Evolutionary conservation across 2,888 invertebrate genomes (phyloP), one percentile per base, ranked within the genome.

Genomic region (Conops quadrifasciatus): DNA sequence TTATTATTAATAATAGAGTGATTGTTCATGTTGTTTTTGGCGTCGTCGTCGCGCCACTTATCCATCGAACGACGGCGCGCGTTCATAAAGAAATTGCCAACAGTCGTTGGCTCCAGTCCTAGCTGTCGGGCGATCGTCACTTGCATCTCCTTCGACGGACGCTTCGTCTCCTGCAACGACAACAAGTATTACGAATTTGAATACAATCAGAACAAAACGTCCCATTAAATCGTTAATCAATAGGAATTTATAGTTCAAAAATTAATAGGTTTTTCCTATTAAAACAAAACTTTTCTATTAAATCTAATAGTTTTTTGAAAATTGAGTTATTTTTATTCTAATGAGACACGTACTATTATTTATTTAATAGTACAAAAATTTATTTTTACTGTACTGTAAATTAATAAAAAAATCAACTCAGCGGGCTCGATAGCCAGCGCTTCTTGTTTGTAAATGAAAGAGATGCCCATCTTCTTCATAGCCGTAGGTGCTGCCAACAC

Each of bases 61-160:
- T 98, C 98, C 94, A 95, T 95, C 2, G 95, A 95, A 77, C 99
- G 91, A 79, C 99, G 90, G 73, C 98, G 90, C n/a, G 99, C 99
- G 87, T 99, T 99, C 99, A 99, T 99, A 89, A 99, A 99, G 90
- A 99, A 99, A 87, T 99, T 99, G 65, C 98, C 98, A 72, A 98
- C 98, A 15, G 98, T 98, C 69, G 97, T 97, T 68, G 98, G 97
- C 85, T 98, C 97, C 77, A 98, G 89, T 75, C 98, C 97, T 80
- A 98, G 88, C 86, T 98, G 98, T 78, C 98, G 90, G 36, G 98
- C 98, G 88, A 98, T 98, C 81, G 98, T 98, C 82, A 98, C 97
- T 89, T 98, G 98, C 98, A 98, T 98, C 88, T 98, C 98, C 88
- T 98, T 98, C 78, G 97, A 97, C 79, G 98, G 98, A 87, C 98